A percentile compares a stretch with the other conserved stretches of the same genome.
Conservation (phyloP, 1,140 invertebrate species). For the Platyscapa corneri region DNA sequence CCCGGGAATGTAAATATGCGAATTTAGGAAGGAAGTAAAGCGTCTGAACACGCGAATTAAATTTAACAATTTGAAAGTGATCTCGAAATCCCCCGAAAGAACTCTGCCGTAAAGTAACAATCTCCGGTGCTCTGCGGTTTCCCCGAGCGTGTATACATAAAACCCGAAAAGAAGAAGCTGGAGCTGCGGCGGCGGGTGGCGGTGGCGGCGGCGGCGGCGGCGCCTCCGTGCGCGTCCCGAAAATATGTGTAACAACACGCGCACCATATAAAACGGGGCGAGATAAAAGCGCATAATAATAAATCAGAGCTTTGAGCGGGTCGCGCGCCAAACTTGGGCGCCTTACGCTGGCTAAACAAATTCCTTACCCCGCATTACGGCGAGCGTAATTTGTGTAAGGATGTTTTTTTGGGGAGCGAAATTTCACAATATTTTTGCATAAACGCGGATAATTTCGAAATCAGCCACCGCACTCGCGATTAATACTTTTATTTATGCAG, state of each 20-base stretch:
- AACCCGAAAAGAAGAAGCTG: conserved; percentile 44
- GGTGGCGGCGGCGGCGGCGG: too few species aligned
- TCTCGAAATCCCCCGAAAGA: conserved; percentile 33
- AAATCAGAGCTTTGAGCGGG: conserved; percentile 35
- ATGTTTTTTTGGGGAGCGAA: neutral
- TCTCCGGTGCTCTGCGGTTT: conserved; percentile 41
- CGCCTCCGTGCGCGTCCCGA: neutral
- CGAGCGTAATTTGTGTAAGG: neutral
- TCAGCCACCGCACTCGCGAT: neutral
- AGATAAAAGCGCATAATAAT: conserved; percentile 42
- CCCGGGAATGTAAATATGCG: neutral
- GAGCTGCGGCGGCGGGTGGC: too few species aligned
- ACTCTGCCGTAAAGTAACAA: conserved; percentile 48
- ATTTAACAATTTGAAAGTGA: conserved; percentile 53
- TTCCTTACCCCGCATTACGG: conserved; percentile 17
- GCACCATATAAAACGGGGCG: conserved; percentile 10
- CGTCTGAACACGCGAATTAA: conserved; percentile 46
- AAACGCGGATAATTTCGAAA: neutral
- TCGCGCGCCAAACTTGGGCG: neutral
- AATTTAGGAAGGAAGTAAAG: conserved; percentile 15
- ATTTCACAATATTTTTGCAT: neutral
- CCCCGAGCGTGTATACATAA: conserved; percentile 40
- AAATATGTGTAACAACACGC: conserved; percentile 41
- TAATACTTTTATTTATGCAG: neutral
- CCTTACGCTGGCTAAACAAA: conserved; percentile 6